Conservation (phyloP, 2,888 invertebrate species). For the Venusia cambrica region DNA sequence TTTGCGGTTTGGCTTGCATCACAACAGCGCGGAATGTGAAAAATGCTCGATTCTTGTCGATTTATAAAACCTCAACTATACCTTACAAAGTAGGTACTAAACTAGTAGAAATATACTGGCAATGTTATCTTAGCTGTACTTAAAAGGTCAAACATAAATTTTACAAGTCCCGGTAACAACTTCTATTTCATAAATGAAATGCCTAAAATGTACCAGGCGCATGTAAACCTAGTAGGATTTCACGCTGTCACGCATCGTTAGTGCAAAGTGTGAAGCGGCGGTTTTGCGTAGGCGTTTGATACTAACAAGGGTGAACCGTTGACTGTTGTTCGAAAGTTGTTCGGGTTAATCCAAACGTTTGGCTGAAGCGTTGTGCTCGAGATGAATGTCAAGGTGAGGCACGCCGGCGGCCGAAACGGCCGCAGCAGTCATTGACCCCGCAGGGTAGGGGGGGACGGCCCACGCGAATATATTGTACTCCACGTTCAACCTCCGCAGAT, state of each 20-base stretch:
- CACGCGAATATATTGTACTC: conserved; percentile 73
- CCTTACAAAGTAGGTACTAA: too few species aligned
- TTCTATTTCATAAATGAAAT: conserved; percentile 43
- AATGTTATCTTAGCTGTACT: too few species aligned
- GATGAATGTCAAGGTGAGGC: conserved; percentile 82
- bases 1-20: conserved; percentile 27
- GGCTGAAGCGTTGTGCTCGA: conserved; percentile 69
- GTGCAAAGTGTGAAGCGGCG: conserved; percentile 37
- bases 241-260: conserved; percentile 35
- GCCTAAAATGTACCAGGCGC: conserved; percentile 40
- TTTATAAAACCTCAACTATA: too few species aligned
- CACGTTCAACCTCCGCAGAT: conserved; percentile 64
- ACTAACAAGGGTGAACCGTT: conserved; percentile 37
- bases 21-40: conserved; percentile 22
- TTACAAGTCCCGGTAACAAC: too few species aligned
- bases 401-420: conserved; percentile 77
- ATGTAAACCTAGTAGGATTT: conserved; percentile 39
- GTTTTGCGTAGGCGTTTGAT: conserved; percentile 38
- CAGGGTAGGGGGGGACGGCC: conserved; percentile 57
- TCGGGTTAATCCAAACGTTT: conserved; percentile 70
- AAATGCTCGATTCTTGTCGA: too few species aligned
- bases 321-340: conserved; percentile 49
- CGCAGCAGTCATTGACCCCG: conserved; percentile 72
- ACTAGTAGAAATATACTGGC: too few species aligned
- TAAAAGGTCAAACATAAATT: too few species aligned